Percentiles rank a stretch among this genome's conserved stretches.
Conservation (phyloP, 2,888 invertebrate species). For the Diabrotica balteata region DNA sequence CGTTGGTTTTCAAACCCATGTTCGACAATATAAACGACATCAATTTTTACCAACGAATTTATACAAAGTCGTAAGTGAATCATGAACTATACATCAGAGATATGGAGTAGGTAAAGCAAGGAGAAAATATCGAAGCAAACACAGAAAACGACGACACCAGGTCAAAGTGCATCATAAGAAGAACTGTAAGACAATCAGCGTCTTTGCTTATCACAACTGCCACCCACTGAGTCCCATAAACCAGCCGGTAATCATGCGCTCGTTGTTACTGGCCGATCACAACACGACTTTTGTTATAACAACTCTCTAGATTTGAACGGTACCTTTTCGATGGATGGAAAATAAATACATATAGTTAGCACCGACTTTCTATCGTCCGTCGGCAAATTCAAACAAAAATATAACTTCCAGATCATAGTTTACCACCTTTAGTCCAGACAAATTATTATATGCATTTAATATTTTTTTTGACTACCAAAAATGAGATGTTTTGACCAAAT, state of each 20-base stretch:
- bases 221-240: constrained; percentile 51
- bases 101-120: constrained; percentile 31
- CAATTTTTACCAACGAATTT: constrained; percentile 31
- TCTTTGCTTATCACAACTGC: constrained; percentile 44
- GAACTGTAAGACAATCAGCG: constrained; percentile 47
- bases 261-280: constrained; percentile 46
- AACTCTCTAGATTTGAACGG: constrained; percentile 47
- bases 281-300: constrained; percentile 51
- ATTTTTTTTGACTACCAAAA: too few species aligned
- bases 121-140: constrained; percentile 39
- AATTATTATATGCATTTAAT: too few species aligned
- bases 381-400: too few species aligned
- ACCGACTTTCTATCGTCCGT: too few species aligned
- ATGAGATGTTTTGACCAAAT: too few species aligned
- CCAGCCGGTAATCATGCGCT: constrained; percentile 49
- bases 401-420: too few species aligned
- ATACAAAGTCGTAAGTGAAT: constrained; percentile 27
- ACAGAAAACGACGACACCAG: constrained; percentile 33
- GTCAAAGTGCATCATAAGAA: constrained; percentile 42
- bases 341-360: constrained; percentile 49
- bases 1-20: neutral
- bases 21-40: constrained; percentile 24
- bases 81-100: constrained; percentile 32
- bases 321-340: constrained; percentile 43
- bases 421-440: too few species aligned